Evolutionary conservation across 2,797 vertebrate genomes (phyloP).

Genomic region (Coregonus suidteri): DNA sequence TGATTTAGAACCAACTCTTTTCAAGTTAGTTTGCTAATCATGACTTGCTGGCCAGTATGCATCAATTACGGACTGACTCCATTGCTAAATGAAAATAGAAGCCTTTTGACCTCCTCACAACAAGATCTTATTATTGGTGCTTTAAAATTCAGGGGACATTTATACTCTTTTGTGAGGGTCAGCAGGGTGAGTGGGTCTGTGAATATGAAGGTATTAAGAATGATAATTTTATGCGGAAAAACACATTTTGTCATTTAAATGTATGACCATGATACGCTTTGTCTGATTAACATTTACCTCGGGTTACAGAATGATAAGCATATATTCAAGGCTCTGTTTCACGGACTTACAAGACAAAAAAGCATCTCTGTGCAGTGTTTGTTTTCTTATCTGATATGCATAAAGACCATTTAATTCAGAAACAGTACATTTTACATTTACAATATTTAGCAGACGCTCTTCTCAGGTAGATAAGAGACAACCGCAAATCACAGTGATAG

Average conservation of each 20-base stretch:
- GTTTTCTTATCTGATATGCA: neutral
- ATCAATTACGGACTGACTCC: slow-evolving; percentile 42
- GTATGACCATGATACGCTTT: slow-evolving; percentile 60
- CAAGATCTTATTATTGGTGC: slow-evolving; percentile 51
- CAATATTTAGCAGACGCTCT: too few relatives aligned
- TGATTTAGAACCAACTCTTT: slow-evolving; percentile 9
- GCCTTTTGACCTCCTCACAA: slow-evolving; percentile 61
- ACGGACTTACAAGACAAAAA: slow-evolving; percentile 15
- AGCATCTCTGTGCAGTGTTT: neutral
- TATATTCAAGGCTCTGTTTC: slow-evolving; percentile 22
- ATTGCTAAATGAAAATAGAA: slow-evolving; percentile 62
- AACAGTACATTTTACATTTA: neutral
- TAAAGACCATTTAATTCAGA: neutral
- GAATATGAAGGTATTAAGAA: slow-evolving; percentile 69
- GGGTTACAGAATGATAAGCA: slow-evolving; percentile 46
- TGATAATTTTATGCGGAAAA: slow-evolving; percentile 66
- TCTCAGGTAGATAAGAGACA: too few relatives aligned
- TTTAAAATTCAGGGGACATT: slow-evolving; percentile 73
- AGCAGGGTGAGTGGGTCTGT: slow-evolving; percentile 53
- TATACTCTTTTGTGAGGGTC: slow-evolving; percentile 59
- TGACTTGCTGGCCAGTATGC: slow-evolving; percentile 29
- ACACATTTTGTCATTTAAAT: slow-evolving; percentile 66
- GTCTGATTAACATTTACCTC: slow-evolving; percentile 54
- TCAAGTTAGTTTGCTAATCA: slow-evolving; percentile 57
- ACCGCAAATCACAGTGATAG: too few relatives aligned